Evolutionary conservation across 2,797 vertebrate species (phyloP), one percentile per base, ranked within the genome.

Genomic region (Sebastes nivosus): DNA sequence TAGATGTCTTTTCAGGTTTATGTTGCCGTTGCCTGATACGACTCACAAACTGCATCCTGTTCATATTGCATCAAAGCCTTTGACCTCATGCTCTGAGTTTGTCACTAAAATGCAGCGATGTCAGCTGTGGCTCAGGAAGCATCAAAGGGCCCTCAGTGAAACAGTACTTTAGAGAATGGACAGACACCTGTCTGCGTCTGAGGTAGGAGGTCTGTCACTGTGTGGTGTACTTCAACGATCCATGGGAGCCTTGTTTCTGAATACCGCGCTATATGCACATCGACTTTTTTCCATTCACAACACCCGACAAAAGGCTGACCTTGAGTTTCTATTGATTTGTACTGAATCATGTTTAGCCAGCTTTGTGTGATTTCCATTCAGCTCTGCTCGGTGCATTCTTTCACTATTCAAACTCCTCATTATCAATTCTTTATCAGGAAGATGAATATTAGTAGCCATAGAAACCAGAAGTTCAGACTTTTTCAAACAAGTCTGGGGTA

Each of bases 381-480:
- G 55, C 64, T 50, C 20, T 76, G 55, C 75, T 71, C 13, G n/a
- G 18, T 25, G 42, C 42, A 60, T 82, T 82, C 36, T 79, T 66
- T 36, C 5, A 6, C 1, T 73, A 72, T 78, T 79, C 67, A 82
- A 25, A 74, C 54, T 57, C 30, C 67, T 67, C 4, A 4, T 67
- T 76, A 86, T 74, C 52, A 46, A 30, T 75, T 71, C 42, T 84
- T 72, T 66, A 75, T 52, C 12, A 46, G 32, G 2, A 16, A 25
- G 27, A 72, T 71, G 18, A 61, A 77, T 76, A 65, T 68, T 38
- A 32, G 77, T 65, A 12, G 25, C 38, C 66, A 77, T 71, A 75
- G 74, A 81, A 82, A 89, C 67, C 46, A 55, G 61, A 82, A 67
- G 52, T 83, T 81, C 14, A 67, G 9, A 38, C 38, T 70, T 81